Conservation (phyloP, 2,888 invertebrate genomes). For the Ganaspis brasiliensis region DNA sequence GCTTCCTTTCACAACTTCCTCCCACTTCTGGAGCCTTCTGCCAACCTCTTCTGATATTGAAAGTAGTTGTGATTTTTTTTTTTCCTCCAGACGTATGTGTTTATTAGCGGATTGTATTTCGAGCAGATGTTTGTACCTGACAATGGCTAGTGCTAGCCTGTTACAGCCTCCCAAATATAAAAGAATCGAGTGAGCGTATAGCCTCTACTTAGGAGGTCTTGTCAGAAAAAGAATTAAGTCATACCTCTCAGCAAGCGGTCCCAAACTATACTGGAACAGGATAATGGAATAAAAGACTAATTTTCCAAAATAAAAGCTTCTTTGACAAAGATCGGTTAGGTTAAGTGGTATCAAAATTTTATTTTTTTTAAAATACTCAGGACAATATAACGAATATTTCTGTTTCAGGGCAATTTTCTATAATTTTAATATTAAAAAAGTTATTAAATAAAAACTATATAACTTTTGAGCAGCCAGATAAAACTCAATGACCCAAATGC, state of each 20-base stretch:
- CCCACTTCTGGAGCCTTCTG: constrained; percentile 9
- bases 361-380: too few species aligned
- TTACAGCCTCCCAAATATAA: constrained; percentile 74
- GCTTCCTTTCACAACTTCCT: constrained; percentile 32
- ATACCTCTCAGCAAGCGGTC: constrained; percentile 4
- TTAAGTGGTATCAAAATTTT: too few species aligned
- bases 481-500: too few species aligned
- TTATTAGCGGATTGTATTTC: constrained; percentile 80
- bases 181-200: constrained; percentile 69
- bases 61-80: constrained; percentile 49
- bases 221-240: constrained; percentile 32
- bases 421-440: too few species aligned
- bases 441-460: too few species aligned
- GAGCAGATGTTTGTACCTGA: constrained; percentile 76
- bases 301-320: not conserved
- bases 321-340: too few species aligned
- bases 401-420: too few species aligned
- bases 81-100: constrained; percentile 66
- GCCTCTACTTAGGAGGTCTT: constrained; percentile 28
- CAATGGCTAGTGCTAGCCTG: constrained; percentile 73
- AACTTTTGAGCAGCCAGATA: too few species aligned
- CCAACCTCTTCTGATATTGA: constrained; percentile 23
- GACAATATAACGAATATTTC: too few species aligned
- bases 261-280: not conserved
- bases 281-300: not conserved